These are phyloP conservation scores for Stichodactyla mertensii DNA, from an alignment of 64 coral and sea anemone genomes.

Conservation along the genomic window DNA sequence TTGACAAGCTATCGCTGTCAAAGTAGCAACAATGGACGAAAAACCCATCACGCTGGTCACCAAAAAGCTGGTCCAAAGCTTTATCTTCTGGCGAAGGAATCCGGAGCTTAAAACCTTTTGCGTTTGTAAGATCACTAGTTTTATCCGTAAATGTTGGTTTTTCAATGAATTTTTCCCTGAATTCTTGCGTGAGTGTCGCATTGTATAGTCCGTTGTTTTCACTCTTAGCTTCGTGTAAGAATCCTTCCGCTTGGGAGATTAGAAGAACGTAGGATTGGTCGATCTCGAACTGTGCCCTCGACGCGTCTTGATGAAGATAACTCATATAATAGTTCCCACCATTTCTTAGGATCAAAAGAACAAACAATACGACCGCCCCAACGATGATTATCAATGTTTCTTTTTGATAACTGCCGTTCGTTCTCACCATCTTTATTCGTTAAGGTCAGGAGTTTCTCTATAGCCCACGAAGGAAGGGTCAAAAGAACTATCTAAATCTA, in stretches of 20 bases:
- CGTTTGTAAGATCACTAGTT: not conserved
- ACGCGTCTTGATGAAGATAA: slow-evolving; percentile 32
- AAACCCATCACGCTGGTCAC: slow-evolving; percentile 4
- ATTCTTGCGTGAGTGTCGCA: not conserved
- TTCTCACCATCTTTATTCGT: not conserved
- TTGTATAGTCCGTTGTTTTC: not conserved
- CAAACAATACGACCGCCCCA: slow-evolving; percentile 7
- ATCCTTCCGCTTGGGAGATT: slow-evolving; percentile 31
- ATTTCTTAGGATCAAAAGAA: slow-evolving; percentile 19
- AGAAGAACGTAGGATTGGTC: slow-evolving; percentile 46
- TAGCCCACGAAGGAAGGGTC: not conserved
- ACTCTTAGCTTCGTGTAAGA: not conserved
- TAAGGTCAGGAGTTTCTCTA: not conserved
- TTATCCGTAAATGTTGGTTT: not conserved
- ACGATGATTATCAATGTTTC: not conserved
- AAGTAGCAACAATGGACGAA: slow-evolving; percentile 10
- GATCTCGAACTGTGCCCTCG: slow-evolving; percentile 41
- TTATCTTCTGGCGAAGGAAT: not conserved
- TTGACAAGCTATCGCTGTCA: not conserved
- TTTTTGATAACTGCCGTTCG: not conserved
- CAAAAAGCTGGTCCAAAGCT: not conserved
- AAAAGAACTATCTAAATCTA: not conserved
- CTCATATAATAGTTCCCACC: not conserved
- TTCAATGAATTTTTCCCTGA: not conserved
- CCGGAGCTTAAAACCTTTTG: not conserved